phyloP scores from a whole-genome alignment of 2,113 vertebrate genomes.

The Plecotus auritus region DNA sequence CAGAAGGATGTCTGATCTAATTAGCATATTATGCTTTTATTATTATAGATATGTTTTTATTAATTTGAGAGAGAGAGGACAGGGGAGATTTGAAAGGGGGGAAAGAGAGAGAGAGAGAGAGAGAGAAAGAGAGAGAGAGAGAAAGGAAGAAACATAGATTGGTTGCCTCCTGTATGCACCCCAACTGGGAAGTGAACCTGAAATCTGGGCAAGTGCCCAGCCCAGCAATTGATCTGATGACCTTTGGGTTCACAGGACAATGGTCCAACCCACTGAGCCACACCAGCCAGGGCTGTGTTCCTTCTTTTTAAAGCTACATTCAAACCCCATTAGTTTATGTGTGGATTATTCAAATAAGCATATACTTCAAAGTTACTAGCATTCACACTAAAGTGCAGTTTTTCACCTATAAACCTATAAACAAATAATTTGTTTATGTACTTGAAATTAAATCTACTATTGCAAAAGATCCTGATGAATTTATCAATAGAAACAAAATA shows the following conservation, averaged over 20 bases:
- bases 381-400: background rate
- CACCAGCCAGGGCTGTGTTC: background rate
- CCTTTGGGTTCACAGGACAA: background rate
- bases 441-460: background rate
- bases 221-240: background rate
- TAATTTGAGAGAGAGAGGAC: background rate
- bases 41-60: too few species aligned
- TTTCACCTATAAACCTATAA: background rate
- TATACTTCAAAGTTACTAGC: background rate
- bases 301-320: background rate
- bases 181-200: too few species aligned
- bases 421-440: background rate
- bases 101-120: too few species aligned
- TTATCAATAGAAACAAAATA: background rate
- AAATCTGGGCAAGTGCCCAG: too few species aligned
- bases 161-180: too few species aligned
- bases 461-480: constrained; percentile 20
- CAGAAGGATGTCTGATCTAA: too few species aligned
- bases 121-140: background rate
- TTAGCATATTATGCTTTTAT: too few species aligned
- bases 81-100: too few species aligned
- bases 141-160: too few species aligned
- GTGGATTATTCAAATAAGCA: background rate
- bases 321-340: background rate
- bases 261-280: background rate